Evolutionary conservation across 2,797 vertebrate species (phyloP).

Genomic region (Erithacus rubecula): DNA sequence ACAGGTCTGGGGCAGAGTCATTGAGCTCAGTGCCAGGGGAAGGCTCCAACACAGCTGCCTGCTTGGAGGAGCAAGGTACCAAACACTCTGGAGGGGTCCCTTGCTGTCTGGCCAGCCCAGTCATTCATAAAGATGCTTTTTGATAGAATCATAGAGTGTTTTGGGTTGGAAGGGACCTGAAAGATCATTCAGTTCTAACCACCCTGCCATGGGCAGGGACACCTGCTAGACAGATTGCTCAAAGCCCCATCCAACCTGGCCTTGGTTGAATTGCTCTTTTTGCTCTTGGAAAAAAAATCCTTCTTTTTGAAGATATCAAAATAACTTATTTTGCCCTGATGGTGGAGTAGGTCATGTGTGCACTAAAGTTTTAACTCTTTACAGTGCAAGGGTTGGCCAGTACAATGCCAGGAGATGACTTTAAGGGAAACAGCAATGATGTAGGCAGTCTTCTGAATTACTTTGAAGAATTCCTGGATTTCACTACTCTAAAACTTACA

Average conservation of each 20-base stretch:
- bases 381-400: background rate
- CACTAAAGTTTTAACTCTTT: background rate
- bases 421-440: background rate
- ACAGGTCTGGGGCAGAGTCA: background rate
- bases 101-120: background rate
- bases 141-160: background rate
- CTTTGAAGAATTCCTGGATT: background rate
- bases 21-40: background rate
- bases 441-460: background rate
- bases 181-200: background rate
- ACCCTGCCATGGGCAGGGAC: background rate
- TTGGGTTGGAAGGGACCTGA: background rate
- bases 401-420: background rate
- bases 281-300: background rate
- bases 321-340: background rate
- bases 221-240: background rate
- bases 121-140: background rate
- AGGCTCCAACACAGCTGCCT: accelerated
- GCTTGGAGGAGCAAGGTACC: background rate
- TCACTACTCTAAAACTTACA: background rate
- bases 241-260: background rate
- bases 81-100: background rate
- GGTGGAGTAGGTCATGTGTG: background rate
- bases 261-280: background rate
- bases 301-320: background rate